Conservation (phyloP, 2,888 invertebrate genomes). For the Apodemia mormo region DNA sequence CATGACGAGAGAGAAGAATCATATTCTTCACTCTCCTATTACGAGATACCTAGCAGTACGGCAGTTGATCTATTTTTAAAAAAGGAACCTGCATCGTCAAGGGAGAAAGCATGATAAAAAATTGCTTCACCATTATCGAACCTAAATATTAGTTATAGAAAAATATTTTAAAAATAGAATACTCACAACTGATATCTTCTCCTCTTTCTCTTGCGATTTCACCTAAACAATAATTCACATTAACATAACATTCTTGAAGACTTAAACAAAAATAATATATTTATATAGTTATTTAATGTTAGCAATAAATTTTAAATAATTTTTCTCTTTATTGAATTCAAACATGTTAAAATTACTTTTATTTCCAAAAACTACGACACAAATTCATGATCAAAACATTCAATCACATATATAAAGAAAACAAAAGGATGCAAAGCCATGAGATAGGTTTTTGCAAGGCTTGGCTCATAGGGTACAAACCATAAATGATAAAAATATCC, state of each 20-base stretch:
- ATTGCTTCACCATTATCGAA: too few relatives aligned
- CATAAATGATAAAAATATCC: slow-evolving; percentile 72
- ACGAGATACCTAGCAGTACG: too few relatives aligned
- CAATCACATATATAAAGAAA: slow-evolving; percentile 47
- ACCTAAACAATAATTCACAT: slow-evolving; percentile 79
- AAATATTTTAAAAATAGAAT: slow-evolving; percentile 31
- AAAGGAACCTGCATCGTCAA: too few relatives aligned
- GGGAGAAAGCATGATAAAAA: too few relatives aligned
- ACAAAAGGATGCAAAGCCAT: slow-evolving; percentile 68
- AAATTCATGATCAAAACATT: slow-evolving; percentile 67
- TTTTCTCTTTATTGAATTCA: slow-evolving; percentile 19
- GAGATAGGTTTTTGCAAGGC: slow-evolving; percentile 57
- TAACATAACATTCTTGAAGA: slow-evolving; percentile 19
- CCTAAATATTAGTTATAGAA: too few relatives aligned
- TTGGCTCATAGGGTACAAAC: slow-evolving; percentile 69
- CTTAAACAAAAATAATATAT: neutral
- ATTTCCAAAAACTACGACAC: slow-evolving; percentile 60
- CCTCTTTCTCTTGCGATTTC: slow-evolving; percentile 88
- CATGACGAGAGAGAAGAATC: too few relatives aligned
- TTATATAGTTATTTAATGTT: neutral
- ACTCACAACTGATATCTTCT: slow-evolving; percentile 90
- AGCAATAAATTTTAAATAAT: slow-evolving; percentile 10
- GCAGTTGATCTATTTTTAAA: too few relatives aligned
- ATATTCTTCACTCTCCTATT: too few relatives aligned
- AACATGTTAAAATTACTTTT: slow-evolving; percentile 17